phyloP scores from a whole-genome alignment of 2,888 invertebrate species.

The Epistrophe grossulariae region DNA sequence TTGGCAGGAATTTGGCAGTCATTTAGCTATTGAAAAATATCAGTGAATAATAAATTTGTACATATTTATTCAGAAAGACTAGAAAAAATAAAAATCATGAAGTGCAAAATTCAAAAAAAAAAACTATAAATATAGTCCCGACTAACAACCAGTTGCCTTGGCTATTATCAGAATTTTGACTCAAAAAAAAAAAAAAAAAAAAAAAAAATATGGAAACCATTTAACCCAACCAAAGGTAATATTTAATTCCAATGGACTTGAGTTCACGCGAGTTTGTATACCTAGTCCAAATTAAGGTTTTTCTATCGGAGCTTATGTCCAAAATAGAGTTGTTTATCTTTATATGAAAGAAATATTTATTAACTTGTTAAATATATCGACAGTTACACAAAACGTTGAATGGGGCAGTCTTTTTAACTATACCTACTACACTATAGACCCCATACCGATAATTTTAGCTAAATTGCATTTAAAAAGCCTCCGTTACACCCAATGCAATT shows the following conservation, averaged over 20 bases:
- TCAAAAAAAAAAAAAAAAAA: too few species aligned
- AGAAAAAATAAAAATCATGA: too few species aligned
- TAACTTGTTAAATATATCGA: conserved; percentile 59
- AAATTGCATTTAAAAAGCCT: conserved; percentile 47
- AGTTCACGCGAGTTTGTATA: neutral
- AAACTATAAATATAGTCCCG: too few species aligned
- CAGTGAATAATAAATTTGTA: too few species aligned
- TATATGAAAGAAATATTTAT: conserved; percentile 58
- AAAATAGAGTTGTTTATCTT: conserved; percentile 64
- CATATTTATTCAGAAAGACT: too few species aligned
- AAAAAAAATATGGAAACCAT: neutral
- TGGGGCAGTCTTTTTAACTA: neutral
- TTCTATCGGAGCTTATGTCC: neutral
- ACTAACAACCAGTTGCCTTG: too few species aligned
- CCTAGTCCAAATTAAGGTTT: neutral
- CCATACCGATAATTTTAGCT: conserved; percentile 32
- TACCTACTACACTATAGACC: neutral
- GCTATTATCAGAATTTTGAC: too few species aligned
- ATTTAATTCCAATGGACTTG: neutral
- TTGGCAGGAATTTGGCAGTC: too few species aligned
- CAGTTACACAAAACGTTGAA: conserved; percentile 2
- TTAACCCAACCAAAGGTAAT: conserved; percentile 1
- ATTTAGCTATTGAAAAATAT: too few species aligned
- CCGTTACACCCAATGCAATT: conserved; percentile 67
- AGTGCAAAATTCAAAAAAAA: too few species aligned